phyloP scores from a whole-genome alignment of 2,888 invertebrate genomes.

The Ptilodon capucinus region DNA sequence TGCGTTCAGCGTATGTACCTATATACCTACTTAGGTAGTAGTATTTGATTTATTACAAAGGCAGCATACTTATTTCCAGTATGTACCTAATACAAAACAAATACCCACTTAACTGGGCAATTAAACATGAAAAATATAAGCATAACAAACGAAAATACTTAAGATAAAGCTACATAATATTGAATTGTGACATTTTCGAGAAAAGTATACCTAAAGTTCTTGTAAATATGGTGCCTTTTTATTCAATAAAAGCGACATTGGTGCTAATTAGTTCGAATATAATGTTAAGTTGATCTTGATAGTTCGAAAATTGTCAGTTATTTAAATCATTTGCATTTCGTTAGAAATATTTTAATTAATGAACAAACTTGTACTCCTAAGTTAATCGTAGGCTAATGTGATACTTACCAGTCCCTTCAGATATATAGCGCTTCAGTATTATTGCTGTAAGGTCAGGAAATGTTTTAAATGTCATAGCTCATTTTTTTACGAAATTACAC shows the following conservation, averaged over 20 bases:
- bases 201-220: background rate
- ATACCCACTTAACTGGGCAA: background rate
- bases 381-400: conserved; percentile 46
- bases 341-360: conserved; percentile 39
- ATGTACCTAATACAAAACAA: background rate
- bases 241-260: conserved; percentile 16
- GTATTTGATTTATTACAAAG: background rate
- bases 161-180: background rate
- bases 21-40: too few species aligned
- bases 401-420: conserved; percentile 35
- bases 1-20: too few species aligned
- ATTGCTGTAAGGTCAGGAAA: conserved; percentile 35
- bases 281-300: conserved; percentile 42
- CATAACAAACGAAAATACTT: background rate
- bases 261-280: conserved; percentile 33
- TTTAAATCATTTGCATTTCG: conserved; percentile 38
- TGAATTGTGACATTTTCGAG: background rate
- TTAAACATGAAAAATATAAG: background rate
- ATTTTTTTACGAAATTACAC: background rate
- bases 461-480: conserved; percentile 12
- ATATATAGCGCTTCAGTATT: conserved; percentile 53
- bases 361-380: conserved; percentile 38
- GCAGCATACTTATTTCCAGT: background rate
- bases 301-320: conserved; percentile 31
- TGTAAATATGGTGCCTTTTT: conserved; percentile 5